Evolutionary conservation across 2,113 vertebrate genomes (phyloP).

Genomic region (Rostratula benghalensis): DNA sequence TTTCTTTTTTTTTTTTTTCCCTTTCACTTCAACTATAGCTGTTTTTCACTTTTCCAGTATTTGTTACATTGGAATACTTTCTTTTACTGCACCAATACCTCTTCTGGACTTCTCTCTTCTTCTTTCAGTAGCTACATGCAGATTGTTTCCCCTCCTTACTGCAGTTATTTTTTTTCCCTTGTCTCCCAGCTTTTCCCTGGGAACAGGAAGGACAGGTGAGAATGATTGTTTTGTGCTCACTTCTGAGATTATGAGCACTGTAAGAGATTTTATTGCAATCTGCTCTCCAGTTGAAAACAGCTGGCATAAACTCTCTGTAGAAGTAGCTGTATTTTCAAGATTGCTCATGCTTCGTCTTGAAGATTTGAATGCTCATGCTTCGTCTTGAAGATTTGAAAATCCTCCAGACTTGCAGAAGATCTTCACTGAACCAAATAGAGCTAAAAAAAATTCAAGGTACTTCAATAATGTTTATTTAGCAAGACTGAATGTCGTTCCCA

Average conservation of each 20-base stretch:
- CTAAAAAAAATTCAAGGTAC: not conserved
- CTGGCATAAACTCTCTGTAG: not conserved
- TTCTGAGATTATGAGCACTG: not conserved
- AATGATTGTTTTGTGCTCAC: not conserved
- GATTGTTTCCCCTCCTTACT: not conserved
- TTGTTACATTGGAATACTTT: not conserved
- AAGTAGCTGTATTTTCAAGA: not conserved
- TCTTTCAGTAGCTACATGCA: not conserved
- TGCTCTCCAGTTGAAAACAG: slow-evolving; percentile 16
- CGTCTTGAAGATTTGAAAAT: not conserved
- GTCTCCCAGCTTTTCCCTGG: not conserved
- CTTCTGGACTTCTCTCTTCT: not conserved
- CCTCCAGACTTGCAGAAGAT: not conserved
- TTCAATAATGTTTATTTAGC: not conserved
- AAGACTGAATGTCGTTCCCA: not conserved
- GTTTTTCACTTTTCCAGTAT: not conserved
- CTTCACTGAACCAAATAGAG: not conserved
- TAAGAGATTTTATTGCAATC: slow-evolving; percentile 19
- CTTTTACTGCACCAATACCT: not conserved
- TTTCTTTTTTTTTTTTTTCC: not conserved
- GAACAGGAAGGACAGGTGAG: not conserved
- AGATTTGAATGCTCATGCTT: not conserved
- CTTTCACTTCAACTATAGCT: not conserved
- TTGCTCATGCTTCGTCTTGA: not conserved
- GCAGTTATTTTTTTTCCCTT: not conserved